Base-by-base conservation (phyloP, 2,888 invertebrate species). In the Phortica magna region DNA sequence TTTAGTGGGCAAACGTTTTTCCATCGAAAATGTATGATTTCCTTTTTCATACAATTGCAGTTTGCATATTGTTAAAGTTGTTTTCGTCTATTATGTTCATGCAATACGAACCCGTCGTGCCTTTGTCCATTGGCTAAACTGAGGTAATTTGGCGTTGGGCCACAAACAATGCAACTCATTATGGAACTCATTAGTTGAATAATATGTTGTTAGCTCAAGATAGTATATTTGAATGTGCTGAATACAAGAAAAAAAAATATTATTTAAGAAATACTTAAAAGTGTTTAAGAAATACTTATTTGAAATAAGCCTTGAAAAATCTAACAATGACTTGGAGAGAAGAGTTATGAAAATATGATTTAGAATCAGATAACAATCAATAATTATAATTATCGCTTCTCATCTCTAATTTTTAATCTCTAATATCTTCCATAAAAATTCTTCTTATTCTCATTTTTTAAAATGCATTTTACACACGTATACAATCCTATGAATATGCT, bases 1-100 rank as follows among this genome's bases (percentile, higher is more conserved):
- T 86, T 89, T 88, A 84, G 87, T 87, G 83, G 88, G 88, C 87
- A 83, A 86, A 82, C 77, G 74, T 77, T 81, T 84, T 87, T 84
- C 82, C 57, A 53, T 57, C 72, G 80, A 87, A 84, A 77, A 82
- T 76, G 72, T 75, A 76, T 78, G 76, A 80, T 80, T 79, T 78
- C 59, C 43, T 43, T 80, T 79, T 78, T 64, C 43, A n/a, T 43
- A 68, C 68, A 68, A 68, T 41, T 68, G 2, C 19, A 31, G 64
- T 68, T 68, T 68, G 68, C 68, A 42, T 17, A 17, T 43, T 22
- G 68, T 59, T 55, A n/a, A 42, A 42, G 42, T 48, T 48, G 67
- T 67, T 55, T 70, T 43, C 61, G 39, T 75, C 68, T 41, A 43
- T 48, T 14, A 48, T 48, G 10, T 9, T 48, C 10, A 9, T 48